Base-by-base conservation (phyloP, 2,113 vertebrate species). In the Malurus alboscapulatus region DNA sequence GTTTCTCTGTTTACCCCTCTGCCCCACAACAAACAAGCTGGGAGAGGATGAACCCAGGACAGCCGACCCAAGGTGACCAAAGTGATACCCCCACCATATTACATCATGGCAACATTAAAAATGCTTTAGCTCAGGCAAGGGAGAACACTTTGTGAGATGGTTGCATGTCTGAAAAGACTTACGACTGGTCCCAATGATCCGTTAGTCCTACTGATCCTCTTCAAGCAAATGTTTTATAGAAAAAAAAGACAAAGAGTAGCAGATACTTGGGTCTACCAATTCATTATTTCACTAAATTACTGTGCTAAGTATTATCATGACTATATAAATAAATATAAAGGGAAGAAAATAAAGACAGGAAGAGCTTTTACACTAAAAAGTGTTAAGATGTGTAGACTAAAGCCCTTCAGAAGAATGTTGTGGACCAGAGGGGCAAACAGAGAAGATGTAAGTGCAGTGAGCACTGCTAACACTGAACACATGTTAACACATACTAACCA, bases 131-230 rank as follows among this genome's bases (percentile, higher is more conserved):
- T 66, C 21, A 48, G 61, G 36, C 30, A 42, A 36, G 36, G 42
- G 20, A 34, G 24, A 38, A 36, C 5, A 5, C 10, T 55, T 42
- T 63, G 17, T n/a, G 59, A 80, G 22, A 14, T 9, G 13, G 14
- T 10, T 47, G 26, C 9, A 26, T n/a, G 25, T 61, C 69, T 81
- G 67, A 50, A 66, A 76, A 76, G n/a, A 6, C 18, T 67, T n/a
- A 47, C 3, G 7, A 24, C 21, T 4, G 1, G 36, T 17, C 10
- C 14, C 11, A 54, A 27, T 1, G 1, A 44, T 26, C 55, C 32
- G 4, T 27, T 29, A 34, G 29, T 47, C 51, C 44, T 78, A 32
- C 30, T 17, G 14, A 82, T 48, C 18, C 16, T 18, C 57, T 36
- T 44, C 14, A 71, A 67, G 32, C 6, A 71, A 89, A 55, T 2